Evolutionary conservation across 2,888 invertebrate genomes (phyloP).

Genomic region (Parapristionchus giblindavisi): DNA sequence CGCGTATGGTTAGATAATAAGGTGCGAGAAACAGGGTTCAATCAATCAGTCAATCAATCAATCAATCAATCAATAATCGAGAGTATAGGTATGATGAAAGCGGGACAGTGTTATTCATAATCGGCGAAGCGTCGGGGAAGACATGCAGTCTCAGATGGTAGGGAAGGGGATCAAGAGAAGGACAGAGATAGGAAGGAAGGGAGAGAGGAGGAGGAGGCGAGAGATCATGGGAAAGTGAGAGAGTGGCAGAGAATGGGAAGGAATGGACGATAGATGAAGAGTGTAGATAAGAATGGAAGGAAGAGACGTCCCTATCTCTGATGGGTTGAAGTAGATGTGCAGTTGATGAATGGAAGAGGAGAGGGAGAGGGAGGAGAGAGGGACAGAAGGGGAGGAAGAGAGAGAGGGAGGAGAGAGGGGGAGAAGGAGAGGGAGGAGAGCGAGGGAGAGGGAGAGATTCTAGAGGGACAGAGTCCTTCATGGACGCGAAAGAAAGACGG

Average conservation of each 20-base stretch:
- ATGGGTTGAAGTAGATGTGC: not conserved
- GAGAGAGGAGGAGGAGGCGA: not conserved
- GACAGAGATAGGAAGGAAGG: not conserved
- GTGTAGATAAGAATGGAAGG: slow-evolving; percentile 18
- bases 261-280: not conserved
- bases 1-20: too few relatives aligned
- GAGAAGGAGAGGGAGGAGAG: not conserved
- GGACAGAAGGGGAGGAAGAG: not conserved
- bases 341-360: not conserved
- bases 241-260: not conserved
- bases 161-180: not conserved
- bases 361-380: not conserved
- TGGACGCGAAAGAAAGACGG: not conserved
- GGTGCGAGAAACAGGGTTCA: too few relatives aligned
- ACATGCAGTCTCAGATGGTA: not conserved
- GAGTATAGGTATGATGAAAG: too few relatives aligned
- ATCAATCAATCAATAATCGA: too few relatives aligned
- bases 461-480: not conserved
- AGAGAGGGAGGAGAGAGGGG: not conserved
- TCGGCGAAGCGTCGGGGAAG: too few relatives aligned
- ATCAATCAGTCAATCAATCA: too few relatives aligned
- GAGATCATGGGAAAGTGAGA: not conserved
- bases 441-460: not conserved
- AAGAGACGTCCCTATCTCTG: too few relatives aligned
- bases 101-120: too few relatives aligned